Conservation (phyloP, 2,797 vertebrate genomes). For the Anolis apletophallus region DNA sequence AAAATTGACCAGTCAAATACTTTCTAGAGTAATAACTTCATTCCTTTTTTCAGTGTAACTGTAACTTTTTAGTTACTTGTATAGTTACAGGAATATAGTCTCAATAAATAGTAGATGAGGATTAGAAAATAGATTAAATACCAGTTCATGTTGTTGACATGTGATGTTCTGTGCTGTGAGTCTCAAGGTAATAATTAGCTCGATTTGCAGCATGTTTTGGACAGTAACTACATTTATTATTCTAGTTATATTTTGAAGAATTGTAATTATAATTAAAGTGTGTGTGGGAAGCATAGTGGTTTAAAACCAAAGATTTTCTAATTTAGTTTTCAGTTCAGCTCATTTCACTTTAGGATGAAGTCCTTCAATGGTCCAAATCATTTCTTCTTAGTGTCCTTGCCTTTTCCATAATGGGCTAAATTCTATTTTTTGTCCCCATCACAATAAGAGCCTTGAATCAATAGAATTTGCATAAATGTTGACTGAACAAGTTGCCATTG, state of each 20-base stretch:
- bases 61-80: too few relatives aligned
- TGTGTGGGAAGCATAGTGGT: too few relatives aligned
- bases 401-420: background rate
- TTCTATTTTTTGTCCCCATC: background rate
- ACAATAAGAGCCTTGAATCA: too few relatives aligned
- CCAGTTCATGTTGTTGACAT: background rate
- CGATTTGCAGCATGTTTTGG: background rate
- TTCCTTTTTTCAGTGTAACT: too few relatives aligned
- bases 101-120: background rate
- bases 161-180: too few relatives aligned
- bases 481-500: too few relatives aligned
- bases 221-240: background rate
- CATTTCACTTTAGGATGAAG: background rate
- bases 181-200: background rate
- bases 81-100: background rate
- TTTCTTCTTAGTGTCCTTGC: background rate
- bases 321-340: background rate
- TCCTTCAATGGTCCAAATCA: background rate
- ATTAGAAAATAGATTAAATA: background rate
- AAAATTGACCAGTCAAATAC: too few relatives aligned
- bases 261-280: background rate
- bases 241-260: background rate
- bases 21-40: too few relatives aligned
- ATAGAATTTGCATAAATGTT: too few relatives aligned
- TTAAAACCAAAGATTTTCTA: background rate